These are phyloP conservation scores for Pachycephala philippinensis DNA, from an alignment of 2,113 vertebrate genomes.

Conservation along the genomic window DNA sequence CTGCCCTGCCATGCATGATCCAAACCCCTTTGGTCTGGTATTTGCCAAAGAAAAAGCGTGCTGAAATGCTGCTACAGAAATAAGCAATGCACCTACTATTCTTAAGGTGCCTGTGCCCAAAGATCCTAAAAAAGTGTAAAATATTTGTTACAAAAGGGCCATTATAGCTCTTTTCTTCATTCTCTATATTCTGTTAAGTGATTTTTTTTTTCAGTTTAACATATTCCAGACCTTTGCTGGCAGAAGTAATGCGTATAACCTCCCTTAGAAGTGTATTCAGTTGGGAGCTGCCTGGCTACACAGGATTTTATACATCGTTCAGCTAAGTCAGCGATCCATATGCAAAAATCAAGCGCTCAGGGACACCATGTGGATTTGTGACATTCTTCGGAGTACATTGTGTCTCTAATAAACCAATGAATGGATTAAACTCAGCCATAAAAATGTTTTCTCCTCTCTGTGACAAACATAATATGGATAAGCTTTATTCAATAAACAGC, in stretches of 20 bases:
- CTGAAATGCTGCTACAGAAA: not conserved
- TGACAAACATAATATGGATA: not conserved
- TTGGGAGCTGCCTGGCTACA: constrained; percentile 71
- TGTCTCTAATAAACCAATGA: constrained; percentile 67
- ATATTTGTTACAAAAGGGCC: not conserved
- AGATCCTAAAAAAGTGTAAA: not conserved
- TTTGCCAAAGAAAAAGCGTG: not conserved
- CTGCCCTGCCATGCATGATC: not conserved
- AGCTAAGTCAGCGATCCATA: constrained; percentile 74
- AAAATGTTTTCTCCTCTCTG: not conserved
- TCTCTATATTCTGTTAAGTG: constrained; percentile 12
- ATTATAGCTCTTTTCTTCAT: not conserved
- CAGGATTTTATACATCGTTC: constrained; percentile 73
- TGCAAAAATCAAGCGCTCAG: constrained; percentile 68
- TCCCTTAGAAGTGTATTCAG: constrained; percentile 66
- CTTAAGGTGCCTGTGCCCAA: not conserved
- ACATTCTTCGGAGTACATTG: constrained; percentile 69
- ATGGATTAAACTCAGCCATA: constrained; percentile 57
- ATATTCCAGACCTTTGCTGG: constrained; percentile 53
- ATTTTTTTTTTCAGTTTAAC: constrained; percentile 22
- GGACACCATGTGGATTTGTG: constrained; percentile 70
- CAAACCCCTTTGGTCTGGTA: not conserved
- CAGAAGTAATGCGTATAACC: constrained; percentile 28
- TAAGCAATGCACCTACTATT: not conserved
- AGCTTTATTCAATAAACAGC: constrained; percentile 19